These are phyloP conservation scores for Ametastegia equiseti DNA, from an alignment of 2,888 invertebrate genomes.

Conservation along the genomic window DNA sequence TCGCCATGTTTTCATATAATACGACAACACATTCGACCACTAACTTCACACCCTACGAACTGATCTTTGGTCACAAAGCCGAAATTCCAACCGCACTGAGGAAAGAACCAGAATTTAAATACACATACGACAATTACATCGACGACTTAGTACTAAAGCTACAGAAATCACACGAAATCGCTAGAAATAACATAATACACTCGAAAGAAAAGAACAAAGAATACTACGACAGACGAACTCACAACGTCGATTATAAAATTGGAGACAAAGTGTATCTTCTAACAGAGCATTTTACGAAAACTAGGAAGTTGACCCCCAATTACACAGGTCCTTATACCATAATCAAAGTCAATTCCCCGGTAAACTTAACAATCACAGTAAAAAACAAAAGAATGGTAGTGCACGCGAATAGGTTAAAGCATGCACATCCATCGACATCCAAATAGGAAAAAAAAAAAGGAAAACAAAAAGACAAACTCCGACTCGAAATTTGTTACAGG, in stretches of 20 bases:
- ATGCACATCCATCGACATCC: neutral
- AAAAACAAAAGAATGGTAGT: neutral
- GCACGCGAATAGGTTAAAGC: neutral
- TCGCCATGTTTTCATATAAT: conserved; percentile 64
- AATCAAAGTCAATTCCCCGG: conserved; percentile 53
- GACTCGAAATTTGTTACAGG: neutral
- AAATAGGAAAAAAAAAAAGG: conserved; percentile 8
- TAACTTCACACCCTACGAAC: conserved; percentile 63
- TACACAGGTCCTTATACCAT: conserved; percentile 50
- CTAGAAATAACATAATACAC: conserved; percentile 56
- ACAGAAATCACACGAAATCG: conserved; percentile 57
- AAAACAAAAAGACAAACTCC: conserved; percentile 18
- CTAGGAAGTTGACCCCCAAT: conserved; percentile 51
- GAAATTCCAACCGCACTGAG: conserved; percentile 58
- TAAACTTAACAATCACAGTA: conserved; percentile 52
- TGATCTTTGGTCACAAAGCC: conserved; percentile 61
- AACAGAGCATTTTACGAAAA: conserved; percentile 48
- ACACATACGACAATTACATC: conserved; percentile 60
- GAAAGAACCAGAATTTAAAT: conserved; percentile 61
- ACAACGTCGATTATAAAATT: conserved; percentile 51
- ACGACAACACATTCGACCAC: conserved; percentile 61
- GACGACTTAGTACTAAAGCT: conserved; percentile 57
- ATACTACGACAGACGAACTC: conserved; percentile 55
- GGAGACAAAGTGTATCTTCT: conserved; percentile 55
- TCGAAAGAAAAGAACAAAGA: conserved; percentile 59